Base-by-base conservation (phyloP, 2,888 invertebrate genomes). In the Xestobium rufovillosum region DNA sequence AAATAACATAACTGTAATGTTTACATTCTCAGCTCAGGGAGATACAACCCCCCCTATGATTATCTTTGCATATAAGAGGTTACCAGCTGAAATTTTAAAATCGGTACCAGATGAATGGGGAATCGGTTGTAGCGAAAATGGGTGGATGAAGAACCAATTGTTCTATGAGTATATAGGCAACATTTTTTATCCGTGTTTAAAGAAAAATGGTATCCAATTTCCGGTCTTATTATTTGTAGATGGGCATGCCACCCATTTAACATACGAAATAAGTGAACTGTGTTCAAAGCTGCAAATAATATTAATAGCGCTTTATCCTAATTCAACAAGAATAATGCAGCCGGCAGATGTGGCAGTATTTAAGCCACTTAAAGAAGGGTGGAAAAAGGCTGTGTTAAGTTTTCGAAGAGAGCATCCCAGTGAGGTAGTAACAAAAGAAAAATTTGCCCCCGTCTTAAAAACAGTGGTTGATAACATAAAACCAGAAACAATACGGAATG, bases 61-160 rank as follows among this genome's bases (percentile, higher is more conserved):
- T 12, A 49, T 59, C 25, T 62, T 55, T 48, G 56, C 59, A 0
- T 55, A 62, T 42, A 52, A 59, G 47, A 44, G 61, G 36, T 39
- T 61, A 15, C 55, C 59, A 8, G 35, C 38, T 16, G 53, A 58
- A n/a, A 59, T 63, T 38, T 46, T 49, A 0, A 43, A 48, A 15
- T 48, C 46, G 14, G 47, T 63, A 36, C 60, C 60, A n/a, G 39
- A 48, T 37, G 47, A 54, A 15, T 65, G 62, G 63, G 59, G 61
- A 2, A 48, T 63, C 10, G 63, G 61, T 1, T 36, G 50, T 4
- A 57, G 55, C 17, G 60, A 63, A 6, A 59, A 50, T 34, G 65
- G 65, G 3, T 65, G 63, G 63, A 66, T 65, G 64, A 62, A 56
- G 14, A 31, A 54, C 1, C 60, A 62, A 26, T 15, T 60, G 6